These are phyloP conservation scores for Drosophila dunni DNA, from an alignment of 1,140 invertebrate genomes.

Conservation along the genomic window DNA sequence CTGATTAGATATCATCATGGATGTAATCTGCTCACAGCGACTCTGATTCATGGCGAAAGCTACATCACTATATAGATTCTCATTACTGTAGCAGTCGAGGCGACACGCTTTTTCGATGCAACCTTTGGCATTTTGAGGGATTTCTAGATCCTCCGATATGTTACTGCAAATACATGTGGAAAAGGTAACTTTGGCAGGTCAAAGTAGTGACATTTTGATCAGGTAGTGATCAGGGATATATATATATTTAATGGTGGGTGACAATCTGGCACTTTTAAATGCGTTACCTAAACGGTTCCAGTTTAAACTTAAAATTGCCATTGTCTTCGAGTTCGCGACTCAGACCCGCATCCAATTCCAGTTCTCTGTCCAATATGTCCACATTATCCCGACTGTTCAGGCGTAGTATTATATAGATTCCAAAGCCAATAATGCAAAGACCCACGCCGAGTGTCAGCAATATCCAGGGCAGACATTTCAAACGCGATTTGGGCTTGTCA, in stretches of 20 bases:
- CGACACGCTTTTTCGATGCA: slow-evolving; percentile 40
- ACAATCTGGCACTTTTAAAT: too few relatives aligned
- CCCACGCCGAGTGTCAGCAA: slow-evolving; percentile 42
- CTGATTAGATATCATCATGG: slow-evolving; percentile 34
- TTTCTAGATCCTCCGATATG: background rate
- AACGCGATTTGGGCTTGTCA: too few relatives aligned
- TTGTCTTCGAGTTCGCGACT: background rate
- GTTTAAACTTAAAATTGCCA: slow-evolving; percentile 13
- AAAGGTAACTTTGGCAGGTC: too few relatives aligned
- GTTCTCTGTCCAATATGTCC: background rate
- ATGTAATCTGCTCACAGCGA: slow-evolving; percentile 21
- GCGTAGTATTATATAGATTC: slow-evolving; percentile 35
- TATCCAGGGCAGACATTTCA: slow-evolving; percentile 45
- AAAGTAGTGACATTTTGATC: too few relatives aligned
- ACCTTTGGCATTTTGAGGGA: background rate
- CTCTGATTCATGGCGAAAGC: slow-evolving; percentile 17
- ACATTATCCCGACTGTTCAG: background rate
- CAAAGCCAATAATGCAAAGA: slow-evolving; percentile 40
- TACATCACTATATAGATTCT: slow-evolving; percentile 28
- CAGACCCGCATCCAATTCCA: background rate
- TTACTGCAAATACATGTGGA: slow-evolving; percentile 12
- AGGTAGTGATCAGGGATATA: too few relatives aligned
- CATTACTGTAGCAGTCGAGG: slow-evolving; percentile 24
- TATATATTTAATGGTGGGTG: too few relatives aligned
- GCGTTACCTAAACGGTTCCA: slow-evolving; percentile 29